Percentiles rank a stretch among this genome's conserved stretches.
Conservation (phyloP, 1,140 invertebrate species). For the Hermetia illucens region DNA sequence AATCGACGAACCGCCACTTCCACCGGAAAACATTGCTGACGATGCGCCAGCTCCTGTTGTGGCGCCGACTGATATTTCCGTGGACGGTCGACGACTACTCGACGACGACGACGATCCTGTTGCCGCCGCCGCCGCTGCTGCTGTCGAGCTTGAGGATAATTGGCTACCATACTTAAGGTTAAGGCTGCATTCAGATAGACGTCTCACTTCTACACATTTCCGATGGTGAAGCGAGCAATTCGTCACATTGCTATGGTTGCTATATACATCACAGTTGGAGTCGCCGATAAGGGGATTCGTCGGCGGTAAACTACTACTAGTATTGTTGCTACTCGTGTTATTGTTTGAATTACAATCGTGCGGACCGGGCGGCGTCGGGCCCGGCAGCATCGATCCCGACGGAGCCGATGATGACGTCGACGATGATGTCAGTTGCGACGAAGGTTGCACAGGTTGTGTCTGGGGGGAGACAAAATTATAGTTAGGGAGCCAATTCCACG, state of each 20-base stretch:
- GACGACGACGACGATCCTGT: no score
- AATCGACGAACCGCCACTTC: no score
- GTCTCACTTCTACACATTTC: slow-evolving; percentile 7
- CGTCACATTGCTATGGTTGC: background rate
- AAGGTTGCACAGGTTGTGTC: no score
- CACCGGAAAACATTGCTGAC: no score
- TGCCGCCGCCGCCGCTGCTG: slow-evolving; percentile 9
- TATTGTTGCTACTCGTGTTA: slow-evolving; percentile 6
- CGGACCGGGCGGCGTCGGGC: no score
- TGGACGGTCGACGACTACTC: slow-evolving; percentile 27
- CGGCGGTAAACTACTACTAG: slow-evolving; percentile 2
- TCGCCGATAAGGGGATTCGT: slow-evolving; percentile 8
- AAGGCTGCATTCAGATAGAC: slow-evolving; percentile 9
- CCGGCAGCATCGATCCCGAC: no score
- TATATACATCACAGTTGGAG: slow-evolving; percentile 30
- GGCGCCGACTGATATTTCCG: slow-evolving; percentile 22
- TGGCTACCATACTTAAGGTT: slow-evolving; percentile 3
- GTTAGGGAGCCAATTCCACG: no score
- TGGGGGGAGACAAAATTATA: no score
- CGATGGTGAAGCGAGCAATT: slow-evolving; percentile 2
- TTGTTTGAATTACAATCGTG: no score
- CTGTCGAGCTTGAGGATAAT: slow-evolving; percentile 8
- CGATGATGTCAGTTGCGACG: no score
- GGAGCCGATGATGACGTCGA: no score
- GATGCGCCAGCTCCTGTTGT: slow-evolving; percentile 11